Base-by-base conservation (phyloP, 2,797 vertebrate genomes). In the Phoxinus dragarum region DNA sequence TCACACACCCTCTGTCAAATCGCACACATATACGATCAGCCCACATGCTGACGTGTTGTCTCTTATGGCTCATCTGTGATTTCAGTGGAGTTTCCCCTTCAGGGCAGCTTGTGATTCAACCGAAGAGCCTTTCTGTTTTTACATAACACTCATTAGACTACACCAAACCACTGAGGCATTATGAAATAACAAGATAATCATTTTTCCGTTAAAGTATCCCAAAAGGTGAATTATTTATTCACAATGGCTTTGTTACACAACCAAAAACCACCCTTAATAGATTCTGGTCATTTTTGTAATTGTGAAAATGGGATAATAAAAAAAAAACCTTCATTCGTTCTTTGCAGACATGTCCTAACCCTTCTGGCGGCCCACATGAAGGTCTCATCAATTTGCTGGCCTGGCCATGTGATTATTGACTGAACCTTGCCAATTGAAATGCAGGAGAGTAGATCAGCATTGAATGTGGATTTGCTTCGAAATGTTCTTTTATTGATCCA, bases 361-460 rank as follows among this genome's bases (percentile, higher is more conserved):
- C 10, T 64, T 21, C 31, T 9, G 36, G 10, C 19, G 6, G 36
- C 31, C 27, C 16, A 52, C 34, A 31, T 56, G 56, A 79, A 56
- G 67, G 67, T 42, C 38, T 27, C 68, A 67, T 80, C 52, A 69
- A 75, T 84, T 67, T 59, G 21, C 76, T 27, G 4, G 36, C 19
- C 17, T 8, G 69, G 56, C 47, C 59, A 44, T 81, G 59, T 75
- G 79, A 54, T 74, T 74, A 86, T 83, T 72, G 81, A 79, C 81
- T 44, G 16, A 67, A 67, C 2, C 21, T 84, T 78, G 73, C 47
- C 59, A 21, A 59, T 59, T 56, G 86, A 77, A 73, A 42, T 78
- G 54, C 81, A 36, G 34, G 52, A 49, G 14, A 52, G 86, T 54
- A 67, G 67, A 86, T 69, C 17, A 49, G 54, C 36, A 44, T 61